Evolutionary conservation across 2,888 invertebrate genomes (phyloP), one percentile per base, ranked within the genome.

Genomic region (Hydraecia micacea): DNA sequence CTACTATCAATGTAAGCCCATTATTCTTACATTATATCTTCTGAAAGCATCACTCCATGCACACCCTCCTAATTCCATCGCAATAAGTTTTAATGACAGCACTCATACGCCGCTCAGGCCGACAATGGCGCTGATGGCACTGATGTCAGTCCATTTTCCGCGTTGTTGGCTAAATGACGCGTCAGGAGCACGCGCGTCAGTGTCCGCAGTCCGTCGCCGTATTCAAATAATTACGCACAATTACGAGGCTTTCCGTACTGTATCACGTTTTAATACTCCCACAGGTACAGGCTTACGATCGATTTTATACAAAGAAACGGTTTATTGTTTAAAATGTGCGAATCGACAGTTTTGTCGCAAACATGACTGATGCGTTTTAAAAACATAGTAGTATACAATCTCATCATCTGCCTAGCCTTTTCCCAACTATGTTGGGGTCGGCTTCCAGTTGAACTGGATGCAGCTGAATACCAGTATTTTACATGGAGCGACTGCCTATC

Each of bases 191-290:
- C 75, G 80, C 83, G 15, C 79, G 74, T 74, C 83, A 79, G 42
- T 63, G 71, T 70, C 76, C 46, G 74, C 75, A 60, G 83, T 32
- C 21, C 58, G 18, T 18, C 36, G 46, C 74, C 74, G 75, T 79
- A 81, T 77, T 79, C 83, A 75, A 88, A 88, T 87, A 83, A 87
- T 87, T 85, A 87, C 85, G 80, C 67, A 80, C 68, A 75, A 80
- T 79, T 87, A 80, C 75, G 74, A 13, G 68, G 55, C 68, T 73
- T 66, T 46, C 65, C 70, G 32, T 79, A 68, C 69, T 73, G 67
- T 68, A 62, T 28, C 42, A 63, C 72, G 66, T 58, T 73, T 28
- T 7, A 66, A 60, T 25, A 60, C 11, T n/a, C 25, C n/a, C 13
- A 9, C 60, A 39, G 36, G 36, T 70, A 36, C 4, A 60, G 21